Base-by-base conservation (phyloP, 2,113 vertebrate genomes). In the Girardinichthys multiradiatus region DNA sequence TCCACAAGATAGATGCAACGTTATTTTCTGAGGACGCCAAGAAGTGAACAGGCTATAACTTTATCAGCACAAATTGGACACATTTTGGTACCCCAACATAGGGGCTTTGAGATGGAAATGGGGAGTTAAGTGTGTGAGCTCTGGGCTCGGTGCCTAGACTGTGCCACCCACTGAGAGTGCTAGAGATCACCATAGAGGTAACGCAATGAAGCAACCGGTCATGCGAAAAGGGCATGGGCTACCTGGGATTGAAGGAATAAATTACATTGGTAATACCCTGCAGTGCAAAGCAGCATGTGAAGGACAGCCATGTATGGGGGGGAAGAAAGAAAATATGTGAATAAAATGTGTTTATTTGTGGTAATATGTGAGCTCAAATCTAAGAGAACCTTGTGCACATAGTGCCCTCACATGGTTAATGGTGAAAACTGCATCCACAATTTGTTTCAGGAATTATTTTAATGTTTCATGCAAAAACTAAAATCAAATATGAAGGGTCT, bases 41-140 rank as follows among this genome's bases (percentile, higher is more conserved):
- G 89, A 91, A 85, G 89, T 83, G 85, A 87, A 87, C 87, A 48
- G 77, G 82, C 91, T 90, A 90, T 93, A 93, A 95, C 93, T 95
- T 93, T 91, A 93, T 93, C 90, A 83, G 91, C 72, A 68, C 91
- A 94, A 94, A 93, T 94, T 94, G 92, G 87, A 87, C 81, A 87
- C 92, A 93, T 90, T 93, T 92, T 93, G 86, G 24, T 57, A 85
- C 77, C 70, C 76, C 82, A 85, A 81, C 86, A 80, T 78, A 66
- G 78, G 28, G 60, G 75, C 92, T 93, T 94, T 95, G 89, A 94
- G 90, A 95, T 94, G 93, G 81, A 93, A 94, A 95, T 94, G 89
- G 93, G 91, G 86, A 90, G 92, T 87, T 85, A 90, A 93, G 93
- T 88, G 91, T 79, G 86, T 72, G 83, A 79, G 91, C 74, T 90